Evolutionary conservation across 2,888 invertebrate genomes (phyloP).

Genomic region (Meteorus cinctellus): DNA sequence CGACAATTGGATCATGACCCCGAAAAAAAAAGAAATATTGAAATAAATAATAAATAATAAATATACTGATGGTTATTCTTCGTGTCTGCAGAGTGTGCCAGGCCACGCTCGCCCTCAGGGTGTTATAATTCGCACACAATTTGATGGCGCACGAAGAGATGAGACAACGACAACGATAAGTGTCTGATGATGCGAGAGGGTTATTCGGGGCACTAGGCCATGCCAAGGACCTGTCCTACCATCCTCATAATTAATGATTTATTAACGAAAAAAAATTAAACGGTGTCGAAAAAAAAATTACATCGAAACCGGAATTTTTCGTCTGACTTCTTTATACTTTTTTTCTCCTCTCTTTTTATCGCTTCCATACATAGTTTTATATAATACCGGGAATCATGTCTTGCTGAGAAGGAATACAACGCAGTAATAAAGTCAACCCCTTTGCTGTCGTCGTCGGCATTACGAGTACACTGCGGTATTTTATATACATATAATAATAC

Average conservation of each 20-base stretch:
- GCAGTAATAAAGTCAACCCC: conserved; percentile 49
- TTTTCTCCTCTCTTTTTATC: neutral
- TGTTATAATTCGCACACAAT: conserved; percentile 28
- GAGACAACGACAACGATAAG: conserved; percentile 46
- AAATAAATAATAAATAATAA: conserved; percentile 20
- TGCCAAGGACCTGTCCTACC: conserved; percentile 57
- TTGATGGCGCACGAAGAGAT: conserved; percentile 22
- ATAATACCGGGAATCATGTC: conserved; percentile 17
- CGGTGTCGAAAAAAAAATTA: conserved; percentile 24
- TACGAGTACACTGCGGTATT: conserved; percentile 26
- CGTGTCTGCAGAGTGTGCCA: conserved; percentile 40
- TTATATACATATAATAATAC: conserved; percentile 26
- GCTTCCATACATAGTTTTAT: neutral
- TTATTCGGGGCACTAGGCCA: conserved; percentile 72
- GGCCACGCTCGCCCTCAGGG: conserved; percentile 48
- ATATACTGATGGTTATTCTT: conserved; percentile 38
- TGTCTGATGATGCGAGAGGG: conserved; percentile 39
- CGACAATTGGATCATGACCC: conserved; percentile 53
- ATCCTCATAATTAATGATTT: conserved; percentile 47
- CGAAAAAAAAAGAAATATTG: conserved; percentile 45
- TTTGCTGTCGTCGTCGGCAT: conserved; percentile 28
- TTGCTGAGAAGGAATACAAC: conserved; percentile 29
- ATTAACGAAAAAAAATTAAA: conserved; percentile 24
- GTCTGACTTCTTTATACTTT: conserved; percentile 41
- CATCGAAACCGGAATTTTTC: conserved; percentile 39